Conservation (phyloP, 2,888 invertebrate species). For the Octonoba sinensis region DNA sequence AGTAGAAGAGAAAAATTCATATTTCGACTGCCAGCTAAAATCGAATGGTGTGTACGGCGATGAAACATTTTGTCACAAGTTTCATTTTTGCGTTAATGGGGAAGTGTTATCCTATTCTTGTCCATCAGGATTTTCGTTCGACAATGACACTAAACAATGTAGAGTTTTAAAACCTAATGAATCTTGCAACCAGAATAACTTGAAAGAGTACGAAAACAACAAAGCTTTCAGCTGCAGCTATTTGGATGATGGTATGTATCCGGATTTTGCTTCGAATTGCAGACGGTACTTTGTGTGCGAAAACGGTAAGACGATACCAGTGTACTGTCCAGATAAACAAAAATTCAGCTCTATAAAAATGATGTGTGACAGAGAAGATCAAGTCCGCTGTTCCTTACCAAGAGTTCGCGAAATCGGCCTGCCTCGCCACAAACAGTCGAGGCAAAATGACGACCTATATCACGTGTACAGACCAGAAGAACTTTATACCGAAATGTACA, state of each 20-base stretch:
- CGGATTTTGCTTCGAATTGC: slow-evolving; percentile 57
- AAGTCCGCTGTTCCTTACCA: slow-evolving; percentile 29
- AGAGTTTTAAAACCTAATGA: neutral
- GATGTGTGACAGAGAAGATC: slow-evolving; percentile 56
- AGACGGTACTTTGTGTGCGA: slow-evolving; percentile 64
- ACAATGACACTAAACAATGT: slow-evolving; percentile 32
- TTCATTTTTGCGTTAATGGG: slow-evolving; percentile 65
- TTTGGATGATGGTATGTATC: slow-evolving; percentile 60
- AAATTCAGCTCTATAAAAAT: slow-evolving; percentile 55
- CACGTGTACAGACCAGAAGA: slow-evolving; percentile 50
- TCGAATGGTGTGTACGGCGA: slow-evolving; percentile 40
- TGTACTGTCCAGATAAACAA: slow-evolving; percentile 62
- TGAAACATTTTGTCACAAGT: slow-evolving; percentile 44
- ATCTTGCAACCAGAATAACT: neutral
- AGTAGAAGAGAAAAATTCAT: neutral
- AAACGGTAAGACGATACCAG: slow-evolving; percentile 47
- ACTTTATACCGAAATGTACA: slow-evolving; percentile 40
- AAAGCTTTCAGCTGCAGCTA: slow-evolving; percentile 47
- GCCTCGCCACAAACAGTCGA: neutral
- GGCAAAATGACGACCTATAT: slow-evolving; percentile 33
- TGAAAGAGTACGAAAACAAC: neutral
- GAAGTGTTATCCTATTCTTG: slow-evolving; percentile 54
- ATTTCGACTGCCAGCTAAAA: slow-evolving; percentile 19
- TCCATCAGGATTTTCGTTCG: slow-evolving; percentile 56
- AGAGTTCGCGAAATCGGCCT: neutral